Percentiles rank a stretch among this genome's conserved stretches.
phyloP scores from a whole-genome alignment of 2,113 vertebrate genomes.

The Thamnophis sirtalis region DNA sequence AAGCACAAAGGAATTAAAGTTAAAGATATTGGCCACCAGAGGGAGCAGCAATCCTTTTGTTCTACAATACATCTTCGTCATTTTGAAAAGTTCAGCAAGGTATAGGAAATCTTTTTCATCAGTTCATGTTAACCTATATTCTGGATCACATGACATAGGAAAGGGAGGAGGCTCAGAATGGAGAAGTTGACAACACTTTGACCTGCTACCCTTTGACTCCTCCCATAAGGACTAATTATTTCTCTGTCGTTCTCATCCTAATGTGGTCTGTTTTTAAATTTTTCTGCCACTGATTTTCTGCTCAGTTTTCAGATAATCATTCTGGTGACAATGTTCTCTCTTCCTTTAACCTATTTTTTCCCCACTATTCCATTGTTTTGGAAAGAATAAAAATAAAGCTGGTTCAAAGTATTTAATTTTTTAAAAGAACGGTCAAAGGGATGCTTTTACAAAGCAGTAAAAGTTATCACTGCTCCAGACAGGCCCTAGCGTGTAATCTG shows the following conservation, averaged over 20 bases:
- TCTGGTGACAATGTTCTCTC: neutral
- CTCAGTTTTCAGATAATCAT: neutral
- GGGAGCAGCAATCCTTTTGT: neutral
- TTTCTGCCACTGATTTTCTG: neutral
- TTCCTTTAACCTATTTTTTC: neutral
- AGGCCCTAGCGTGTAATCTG: neutral
- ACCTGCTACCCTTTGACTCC: neutral
- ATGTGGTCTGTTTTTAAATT: neutral
- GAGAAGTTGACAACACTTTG: neutral
- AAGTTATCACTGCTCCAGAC: neutral
- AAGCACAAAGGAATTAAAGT: neutral
- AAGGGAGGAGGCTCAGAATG: neutral
- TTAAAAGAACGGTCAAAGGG: neutral
- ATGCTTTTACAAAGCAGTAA: neutral
- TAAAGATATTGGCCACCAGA: conserved; percentile 1
- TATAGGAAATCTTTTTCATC: neutral
- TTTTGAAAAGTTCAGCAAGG: neutral
- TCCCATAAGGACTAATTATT: neutral
- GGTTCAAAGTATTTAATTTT: neutral
- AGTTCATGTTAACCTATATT: neutral
- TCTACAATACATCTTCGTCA: neutral
- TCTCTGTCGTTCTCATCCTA: neutral
- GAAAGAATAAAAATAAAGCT: neutral
- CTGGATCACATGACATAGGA: neutral
- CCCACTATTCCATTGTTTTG: neutral